Conservation (phyloP, 1,140 invertebrate species). For the Triops longicaudatus region DNA sequence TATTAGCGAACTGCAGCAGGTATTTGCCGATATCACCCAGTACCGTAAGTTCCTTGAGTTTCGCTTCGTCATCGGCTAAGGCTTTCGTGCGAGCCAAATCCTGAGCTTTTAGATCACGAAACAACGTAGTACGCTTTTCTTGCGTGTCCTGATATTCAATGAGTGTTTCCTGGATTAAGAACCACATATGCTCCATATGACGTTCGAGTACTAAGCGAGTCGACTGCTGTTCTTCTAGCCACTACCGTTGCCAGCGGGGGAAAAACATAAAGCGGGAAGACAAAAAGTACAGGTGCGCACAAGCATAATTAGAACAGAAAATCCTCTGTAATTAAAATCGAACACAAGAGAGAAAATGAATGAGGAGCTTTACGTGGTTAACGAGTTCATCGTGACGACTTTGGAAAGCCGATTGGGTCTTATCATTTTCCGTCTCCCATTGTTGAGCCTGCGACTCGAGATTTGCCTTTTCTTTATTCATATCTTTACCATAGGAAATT, state of each 20-base stretch:
- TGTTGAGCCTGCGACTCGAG: neutral
- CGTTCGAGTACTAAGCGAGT: constrained; percentile 5
- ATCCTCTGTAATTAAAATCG: neutral
- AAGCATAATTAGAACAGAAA: neutral
- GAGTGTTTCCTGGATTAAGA: neutral
- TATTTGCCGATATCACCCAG: neutral
- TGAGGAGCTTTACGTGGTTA: neutral
- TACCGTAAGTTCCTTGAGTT: neutral
- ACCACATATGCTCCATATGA: constrained; percentile 7
- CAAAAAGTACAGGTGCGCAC: neutral
- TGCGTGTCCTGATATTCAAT: neutral
- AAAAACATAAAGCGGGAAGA: neutral
- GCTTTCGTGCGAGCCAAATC: neutral
- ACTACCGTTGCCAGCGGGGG: neutral
- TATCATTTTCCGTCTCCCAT: neutral
- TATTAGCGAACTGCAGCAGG: neutral
- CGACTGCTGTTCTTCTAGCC: constrained; percentile 1
- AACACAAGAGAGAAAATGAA: neutral
- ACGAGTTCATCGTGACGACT: constrained; percentile 1
- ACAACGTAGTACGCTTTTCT: neutral
- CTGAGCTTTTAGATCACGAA: neutral
- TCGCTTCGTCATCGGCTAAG: neutral
- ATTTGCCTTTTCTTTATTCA: neutral
- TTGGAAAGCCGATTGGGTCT: neutral
- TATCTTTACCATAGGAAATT: neutral